A percentile compares a stretch with the other conserved stretches of the same genome.
phyloP scores from a whole-genome alignment of 2,888 invertebrate genomes.

The Perizoma flavofasciatum region DNA sequence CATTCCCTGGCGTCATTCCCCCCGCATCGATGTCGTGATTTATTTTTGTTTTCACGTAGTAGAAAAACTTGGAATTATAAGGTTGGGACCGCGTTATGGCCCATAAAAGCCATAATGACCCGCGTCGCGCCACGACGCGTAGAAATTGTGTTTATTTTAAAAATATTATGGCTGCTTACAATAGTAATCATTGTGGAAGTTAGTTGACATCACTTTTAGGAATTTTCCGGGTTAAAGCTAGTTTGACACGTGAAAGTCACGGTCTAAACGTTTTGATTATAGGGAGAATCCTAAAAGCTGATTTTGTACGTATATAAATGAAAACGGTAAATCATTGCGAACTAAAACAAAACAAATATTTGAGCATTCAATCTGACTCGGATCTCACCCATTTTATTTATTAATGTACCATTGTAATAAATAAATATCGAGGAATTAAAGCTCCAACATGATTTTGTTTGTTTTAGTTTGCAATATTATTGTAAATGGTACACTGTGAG shows the following conservation, averaged over 20 bases:
- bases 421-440: no score
- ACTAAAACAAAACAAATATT: constrained; percentile 5
- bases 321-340: not conserved
- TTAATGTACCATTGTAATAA: no score
- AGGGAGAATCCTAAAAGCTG: not conserved
- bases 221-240: constrained; percentile 26
- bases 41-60: constrained; percentile 64
- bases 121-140: constrained; percentile 43
- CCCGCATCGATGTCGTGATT: constrained; percentile 58
- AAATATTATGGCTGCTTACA: constrained; percentile 39
- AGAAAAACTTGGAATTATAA: constrained; percentile 63
- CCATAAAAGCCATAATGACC: constrained; percentile 62
- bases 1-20: constrained; percentile 33
- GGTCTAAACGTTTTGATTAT: constrained; percentile 11
- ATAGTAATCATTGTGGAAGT: constrained; percentile 24
- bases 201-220: constrained; percentile 26
- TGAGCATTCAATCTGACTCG: constrained; percentile 8
- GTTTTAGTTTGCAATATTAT: no score
- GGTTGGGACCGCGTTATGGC: constrained; percentile 60
- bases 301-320: not conserved
- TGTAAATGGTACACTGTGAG: not conserved
- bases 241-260: constrained; percentile 20
- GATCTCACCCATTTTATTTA: constrained; percentile 1
- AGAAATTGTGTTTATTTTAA: constrained; percentile 50
- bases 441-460: no score